Conservation (phyloP, 2,113 vertebrate genomes). For the Grus americana region DNA sequence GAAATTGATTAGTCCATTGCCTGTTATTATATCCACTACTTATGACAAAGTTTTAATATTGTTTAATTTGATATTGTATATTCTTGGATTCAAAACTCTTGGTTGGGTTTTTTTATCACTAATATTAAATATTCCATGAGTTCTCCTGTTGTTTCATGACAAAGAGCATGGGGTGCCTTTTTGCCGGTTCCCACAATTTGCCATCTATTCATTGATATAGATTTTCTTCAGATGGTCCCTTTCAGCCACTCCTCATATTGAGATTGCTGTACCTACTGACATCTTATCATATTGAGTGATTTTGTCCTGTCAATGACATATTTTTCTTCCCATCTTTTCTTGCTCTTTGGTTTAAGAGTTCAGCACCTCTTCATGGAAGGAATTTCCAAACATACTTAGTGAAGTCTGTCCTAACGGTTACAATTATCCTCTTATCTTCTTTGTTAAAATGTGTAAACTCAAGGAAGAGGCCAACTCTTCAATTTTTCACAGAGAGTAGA, state of each 20-base stretch:
- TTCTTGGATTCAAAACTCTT: not conserved
- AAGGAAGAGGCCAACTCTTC: not conserved
- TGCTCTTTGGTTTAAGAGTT: not conserved
- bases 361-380: not conserved
- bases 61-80: not conserved
- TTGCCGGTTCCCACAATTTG: not conserved
- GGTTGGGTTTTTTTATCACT: not conserved
- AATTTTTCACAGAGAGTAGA: not conserved
- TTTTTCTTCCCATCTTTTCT: not conserved
- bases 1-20: not conserved
- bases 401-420: not conserved
- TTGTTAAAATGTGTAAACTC: not conserved
- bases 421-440: not conserved
- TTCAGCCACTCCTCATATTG: not conserved
- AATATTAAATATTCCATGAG: not conserved
- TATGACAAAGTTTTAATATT: not conserved
- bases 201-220: not conserved
- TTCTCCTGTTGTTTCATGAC: not conserved
- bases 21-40: not conserved
- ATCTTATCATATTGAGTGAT: not conserved
- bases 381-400: not conserved
- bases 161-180: not conserved
- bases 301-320: not conserved
- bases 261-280: not conserved
- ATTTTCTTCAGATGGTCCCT: not conserved